Evolutionary conservation across 1,140 invertebrate species (phyloP).

Genomic region (Drosophila ohnishii): DNA sequence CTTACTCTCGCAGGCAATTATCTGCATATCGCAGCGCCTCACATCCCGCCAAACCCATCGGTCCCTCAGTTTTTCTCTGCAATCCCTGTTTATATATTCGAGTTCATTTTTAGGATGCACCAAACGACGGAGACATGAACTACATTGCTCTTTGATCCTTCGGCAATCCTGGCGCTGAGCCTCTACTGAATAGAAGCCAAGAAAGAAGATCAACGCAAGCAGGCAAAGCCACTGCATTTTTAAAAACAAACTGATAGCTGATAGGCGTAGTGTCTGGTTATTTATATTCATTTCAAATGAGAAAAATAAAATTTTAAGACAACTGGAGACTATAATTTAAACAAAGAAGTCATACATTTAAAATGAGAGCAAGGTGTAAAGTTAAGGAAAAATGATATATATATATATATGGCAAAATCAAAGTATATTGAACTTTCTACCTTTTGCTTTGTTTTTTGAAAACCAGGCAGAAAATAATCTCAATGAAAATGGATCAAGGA

Average conservation of each 20-base stretch:
- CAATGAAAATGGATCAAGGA: slow-evolving; percentile 3
- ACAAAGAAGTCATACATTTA: not conserved
- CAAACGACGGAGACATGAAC: slow-evolving; percentile 9
- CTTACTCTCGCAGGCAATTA: slow-evolving; percentile 41
- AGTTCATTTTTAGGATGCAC: slow-evolving; percentile 29
- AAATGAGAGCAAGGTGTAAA: slow-evolving; percentile 13
- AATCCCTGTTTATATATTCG: slow-evolving; percentile 23
- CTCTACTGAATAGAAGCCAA: not conserved
- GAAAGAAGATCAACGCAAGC: not conserved
- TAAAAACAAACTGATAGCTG: slow-evolving; percentile 1
- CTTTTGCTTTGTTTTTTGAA: not conserved
- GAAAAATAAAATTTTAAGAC: not conserved
- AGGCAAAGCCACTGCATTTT: slow-evolving; percentile 16
- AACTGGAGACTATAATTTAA: not conserved
- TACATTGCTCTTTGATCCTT: slow-evolving; percentile 27
- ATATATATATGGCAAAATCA: not conserved
- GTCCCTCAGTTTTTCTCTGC: slow-evolving; percentile 9
- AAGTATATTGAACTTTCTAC: not conserved
- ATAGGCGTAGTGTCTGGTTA: not conserved
- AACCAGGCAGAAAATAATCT: not conserved
- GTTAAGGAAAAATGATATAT: too few species aligned
- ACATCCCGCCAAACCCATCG: slow-evolving; percentile 44
- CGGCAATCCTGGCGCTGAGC: slow-evolving; percentile 22
- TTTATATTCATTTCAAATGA: not conserved
- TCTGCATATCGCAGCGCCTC: slow-evolving; percentile 40